Evolutionary conservation across 37 sponge, comb jelly and placozoan genomes (phyloP).

Genomic region (Sycon ciliatum): DNA sequence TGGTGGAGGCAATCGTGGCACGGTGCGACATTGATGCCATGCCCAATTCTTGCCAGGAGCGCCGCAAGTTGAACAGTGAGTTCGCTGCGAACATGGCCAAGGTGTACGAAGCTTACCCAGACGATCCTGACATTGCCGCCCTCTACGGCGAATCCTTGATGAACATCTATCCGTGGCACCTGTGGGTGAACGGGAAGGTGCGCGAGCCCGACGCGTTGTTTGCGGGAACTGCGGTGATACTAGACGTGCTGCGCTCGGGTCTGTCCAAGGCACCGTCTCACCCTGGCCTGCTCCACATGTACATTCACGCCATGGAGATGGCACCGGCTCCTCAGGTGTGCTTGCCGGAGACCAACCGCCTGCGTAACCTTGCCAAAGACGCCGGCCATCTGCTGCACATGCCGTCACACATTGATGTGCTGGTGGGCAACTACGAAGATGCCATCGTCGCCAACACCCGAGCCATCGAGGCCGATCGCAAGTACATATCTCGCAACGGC

Average conservation of each 20-base stretch:
- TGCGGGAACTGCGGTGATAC: slow-evolving; percentile 46
- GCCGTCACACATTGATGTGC: slow-evolving; percentile 61
- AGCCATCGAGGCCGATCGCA: slow-evolving; percentile 39
- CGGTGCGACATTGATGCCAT: too few species aligned
- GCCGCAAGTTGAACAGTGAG: too few species aligned
- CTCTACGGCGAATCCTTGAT: slow-evolving; percentile 62
- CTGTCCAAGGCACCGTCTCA: slow-evolving; percentile 38
- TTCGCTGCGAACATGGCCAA: too few species aligned
- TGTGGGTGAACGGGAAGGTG: slow-evolving; percentile 43
- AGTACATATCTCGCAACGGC: slow-evolving; percentile 15
- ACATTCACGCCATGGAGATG: slow-evolving; percentile 64
- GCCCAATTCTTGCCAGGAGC: too few species aligned
- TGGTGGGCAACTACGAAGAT: slow-evolving; percentile 65
- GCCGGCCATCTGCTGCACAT: slow-evolving; percentile 58
- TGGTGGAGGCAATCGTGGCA: too few species aligned
- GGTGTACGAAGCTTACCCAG: too few species aligned
- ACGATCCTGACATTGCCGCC: slow-evolving; percentile 39
- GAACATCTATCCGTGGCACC: slow-evolving; percentile 52
- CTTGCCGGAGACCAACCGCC: slow-evolving; percentile 36
- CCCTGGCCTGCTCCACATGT: slow-evolving; percentile 56
- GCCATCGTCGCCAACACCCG: slow-evolving; percentile 46
- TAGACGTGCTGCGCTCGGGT: slow-evolving; percentile 33
- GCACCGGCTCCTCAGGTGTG: slow-evolving; percentile 54
- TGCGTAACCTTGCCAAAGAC: slow-evolving; percentile 23
- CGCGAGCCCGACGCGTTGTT: slow-evolving; percentile 36